phyloP scores from a whole-genome alignment of 2,113 vertebrate genomes.

The Sinocyclocheilus rhinocerous region DNA sequence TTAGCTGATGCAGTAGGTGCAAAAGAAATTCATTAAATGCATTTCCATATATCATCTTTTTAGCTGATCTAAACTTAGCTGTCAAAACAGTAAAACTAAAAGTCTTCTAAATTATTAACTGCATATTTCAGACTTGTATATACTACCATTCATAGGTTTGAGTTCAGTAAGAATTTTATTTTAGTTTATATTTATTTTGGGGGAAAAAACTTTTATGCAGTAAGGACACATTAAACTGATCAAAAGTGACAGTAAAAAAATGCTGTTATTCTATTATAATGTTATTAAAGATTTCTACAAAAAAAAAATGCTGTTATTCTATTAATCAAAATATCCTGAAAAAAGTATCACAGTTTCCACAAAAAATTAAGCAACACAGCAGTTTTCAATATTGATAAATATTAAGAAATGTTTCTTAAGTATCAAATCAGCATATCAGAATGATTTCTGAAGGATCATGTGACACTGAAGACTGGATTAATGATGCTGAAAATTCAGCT shows the following conservation, averaged over 20 bases:
- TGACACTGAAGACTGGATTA: no score
- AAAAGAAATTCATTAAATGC: background rate
- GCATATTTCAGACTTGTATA: background rate
- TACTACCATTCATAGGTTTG: background rate
- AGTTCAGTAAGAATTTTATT: background rate
- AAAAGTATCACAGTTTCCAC: background rate
- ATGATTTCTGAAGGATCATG: no score
- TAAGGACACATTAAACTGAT: background rate
- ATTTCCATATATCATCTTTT: background rate
- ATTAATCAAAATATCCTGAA: no score
- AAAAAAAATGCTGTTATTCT: background rate
- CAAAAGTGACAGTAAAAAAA: background rate
- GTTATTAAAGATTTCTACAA: background rate
- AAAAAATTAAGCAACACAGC: background rate
- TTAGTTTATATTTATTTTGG: background rate
- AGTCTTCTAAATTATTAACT: background rate
- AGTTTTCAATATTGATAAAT: no score
- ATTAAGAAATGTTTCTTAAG: no score
- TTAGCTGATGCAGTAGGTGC: background rate
- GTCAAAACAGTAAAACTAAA: background rate
- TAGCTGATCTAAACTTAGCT: background rate
- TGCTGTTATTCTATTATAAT: background rate
- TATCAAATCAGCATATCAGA: no score
- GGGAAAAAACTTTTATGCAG: background rate
- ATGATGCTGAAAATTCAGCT: no score